phyloP scores from a whole-genome alignment of 2,888 invertebrate species.

The Phrixothrix hirtus region DNA sequence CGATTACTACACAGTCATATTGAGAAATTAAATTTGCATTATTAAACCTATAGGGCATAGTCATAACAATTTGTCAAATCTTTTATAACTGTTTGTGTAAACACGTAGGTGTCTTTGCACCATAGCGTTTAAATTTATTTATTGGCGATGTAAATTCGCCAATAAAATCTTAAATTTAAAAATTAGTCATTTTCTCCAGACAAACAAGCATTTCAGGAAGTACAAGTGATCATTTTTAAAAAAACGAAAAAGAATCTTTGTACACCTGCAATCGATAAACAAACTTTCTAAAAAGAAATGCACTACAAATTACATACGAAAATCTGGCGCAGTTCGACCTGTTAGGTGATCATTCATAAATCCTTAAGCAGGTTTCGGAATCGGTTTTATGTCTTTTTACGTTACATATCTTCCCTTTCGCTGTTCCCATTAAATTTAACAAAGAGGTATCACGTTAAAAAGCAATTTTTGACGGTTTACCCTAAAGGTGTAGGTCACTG shows the following conservation, averaged over 20 bases:
- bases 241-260: conserved; percentile 15
- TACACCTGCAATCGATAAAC: conserved; percentile 38
- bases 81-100: too few relatives aligned
- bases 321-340: conserved; percentile 19
- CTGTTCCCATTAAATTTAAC: conserved; percentile 16
- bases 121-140: conserved; percentile 3
- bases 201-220: conserved; percentile 9
- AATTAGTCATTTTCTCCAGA: background rate
- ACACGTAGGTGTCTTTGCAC: conserved; percentile 8
- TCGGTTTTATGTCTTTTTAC: conserved; percentile 7
- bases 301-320: conserved; percentile 20
- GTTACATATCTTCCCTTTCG: conserved; percentile 20
- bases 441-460: conserved; percentile 10
- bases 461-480: conserved; percentile 7
- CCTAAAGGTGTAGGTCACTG: conserved; percentile 20
- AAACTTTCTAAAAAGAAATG: conserved; percentile 36
- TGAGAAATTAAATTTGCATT: conserved; percentile 3
- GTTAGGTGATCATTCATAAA: conserved; percentile 21
- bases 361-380: conserved; percentile 8
- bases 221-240: conserved; percentile 3
- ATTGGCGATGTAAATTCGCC: conserved; percentile 2
- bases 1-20: too few relatives aligned
- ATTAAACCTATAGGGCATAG: conserved; percentile 2
- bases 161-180: background rate
- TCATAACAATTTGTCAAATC: conserved; percentile 11